Percentiles rank a stretch among this genome's conserved stretches.
phyloP scores from a whole-genome alignment of 2,888 invertebrate species.

The Melieria omissa region DNA sequence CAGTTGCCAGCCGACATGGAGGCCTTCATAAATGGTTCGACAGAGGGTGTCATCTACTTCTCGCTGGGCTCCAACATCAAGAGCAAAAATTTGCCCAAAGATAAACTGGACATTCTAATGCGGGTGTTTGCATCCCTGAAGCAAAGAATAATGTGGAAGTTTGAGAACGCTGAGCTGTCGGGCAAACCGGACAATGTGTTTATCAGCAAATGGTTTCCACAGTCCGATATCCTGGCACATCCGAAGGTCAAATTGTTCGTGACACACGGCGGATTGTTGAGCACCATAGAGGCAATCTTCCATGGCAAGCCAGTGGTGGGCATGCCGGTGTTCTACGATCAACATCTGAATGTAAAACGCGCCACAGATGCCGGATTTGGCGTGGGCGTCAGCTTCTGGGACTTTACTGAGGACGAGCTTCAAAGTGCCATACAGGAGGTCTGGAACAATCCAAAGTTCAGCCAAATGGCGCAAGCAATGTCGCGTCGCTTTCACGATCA shows the following conservation, averaged over 20 bases:
- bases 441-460: conserved; percentile 44
- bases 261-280: conserved; percentile 66
- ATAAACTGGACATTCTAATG: conserved; percentile 42
- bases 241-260: conserved; percentile 65
- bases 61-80: conserved; percentile 62
- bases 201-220: conserved; percentile 62
- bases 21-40: conserved; percentile 58
- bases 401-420: conserved; percentile 57
- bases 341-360: conserved; percentile 64
- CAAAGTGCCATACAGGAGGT: conserved; percentile 40
- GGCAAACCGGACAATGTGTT: conserved; percentile 50
- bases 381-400: conserved; percentile 52
- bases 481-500: conserved; percentile 59
- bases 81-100: conserved; percentile 44
- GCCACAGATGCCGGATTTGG: conserved; percentile 64
- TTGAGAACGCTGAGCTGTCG: conserved; percentile 52
- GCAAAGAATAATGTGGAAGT: conserved; percentile 60
- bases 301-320: conserved; percentile 65
- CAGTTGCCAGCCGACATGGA: conserved; percentile 53
- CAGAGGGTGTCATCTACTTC: conserved; percentile 64
- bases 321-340: conserved; percentile 67
- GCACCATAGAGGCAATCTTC: conserved; percentile 64
- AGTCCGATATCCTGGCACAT: conserved; percentile 62
- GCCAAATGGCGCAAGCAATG: conserved; percentile 42
- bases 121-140: conserved; percentile 28